phyloP scores from a whole-genome alignment of 1,140 invertebrate species.

The Papilio aristodemus region DNA sequence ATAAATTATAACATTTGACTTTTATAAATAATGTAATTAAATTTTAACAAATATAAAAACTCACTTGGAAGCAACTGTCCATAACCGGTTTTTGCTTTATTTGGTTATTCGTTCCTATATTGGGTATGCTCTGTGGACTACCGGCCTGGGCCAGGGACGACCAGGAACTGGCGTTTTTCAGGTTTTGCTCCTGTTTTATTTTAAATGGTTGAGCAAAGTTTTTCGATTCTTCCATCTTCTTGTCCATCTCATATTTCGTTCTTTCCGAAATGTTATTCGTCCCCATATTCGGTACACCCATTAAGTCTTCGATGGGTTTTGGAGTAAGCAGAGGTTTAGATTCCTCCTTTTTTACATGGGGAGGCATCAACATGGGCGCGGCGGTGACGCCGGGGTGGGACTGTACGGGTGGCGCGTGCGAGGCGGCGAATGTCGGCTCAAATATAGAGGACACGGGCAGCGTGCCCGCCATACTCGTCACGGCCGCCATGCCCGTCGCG shows the following conservation, averaged over 20 bases:
- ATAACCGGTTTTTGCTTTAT: conserved; percentile 84
- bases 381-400: conserved; percentile 72
- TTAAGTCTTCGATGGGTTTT: conserved; percentile 83
- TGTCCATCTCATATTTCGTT: conserved; percentile 77
- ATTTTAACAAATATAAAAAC: conserved; percentile 35
- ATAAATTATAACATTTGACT: conserved; percentile 42
- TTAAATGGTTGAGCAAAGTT: conserved; percentile 86
- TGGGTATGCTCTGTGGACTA: conserved; percentile 84
- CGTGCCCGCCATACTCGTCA: conserved; percentile 77
- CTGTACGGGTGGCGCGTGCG: conserved; percentile 73
- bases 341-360: conserved; percentile 81
- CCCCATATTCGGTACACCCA: conserved; percentile 77
- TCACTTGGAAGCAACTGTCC: conserved; percentile 83
- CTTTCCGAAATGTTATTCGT: conserved; percentile 75
- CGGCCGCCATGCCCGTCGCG: not conserved
- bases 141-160: conserved; percentile 92
- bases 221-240: conserved; percentile 72
- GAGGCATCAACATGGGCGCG: conserved; percentile 76
- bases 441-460: conserved; percentile 85
- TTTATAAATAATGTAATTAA: not conserved
- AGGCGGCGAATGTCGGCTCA: conserved; percentile 81
- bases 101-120: conserved; percentile 81
- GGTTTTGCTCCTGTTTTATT: conserved; percentile 85
- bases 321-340: conserved; percentile 81
- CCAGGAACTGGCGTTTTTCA: conserved; percentile 96